These are phyloP conservation scores for Clepsis dumicolana DNA, from an alignment of 2,888 invertebrate genomes.

Conservation along the genomic window DNA sequence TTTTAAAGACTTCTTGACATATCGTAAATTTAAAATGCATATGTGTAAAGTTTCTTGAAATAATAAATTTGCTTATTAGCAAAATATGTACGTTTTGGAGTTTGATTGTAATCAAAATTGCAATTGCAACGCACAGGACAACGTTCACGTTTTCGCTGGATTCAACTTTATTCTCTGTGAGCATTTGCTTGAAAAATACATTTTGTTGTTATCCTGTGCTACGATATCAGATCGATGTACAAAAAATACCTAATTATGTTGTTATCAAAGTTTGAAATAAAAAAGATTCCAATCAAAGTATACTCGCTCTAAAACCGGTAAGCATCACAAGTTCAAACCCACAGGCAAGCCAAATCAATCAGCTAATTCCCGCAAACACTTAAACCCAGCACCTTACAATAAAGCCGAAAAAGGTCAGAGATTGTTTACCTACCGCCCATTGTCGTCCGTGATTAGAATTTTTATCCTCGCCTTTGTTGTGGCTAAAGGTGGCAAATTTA, in stretches of 20 bases:
- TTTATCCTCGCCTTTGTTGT: slow-evolving; percentile 38
- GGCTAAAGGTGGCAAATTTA: slow-evolving; percentile 41
- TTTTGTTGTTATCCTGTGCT: too few relatives aligned
- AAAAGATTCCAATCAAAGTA: background rate
- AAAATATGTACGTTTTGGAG: slow-evolving; percentile 49
- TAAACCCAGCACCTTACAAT: slow-evolving; percentile 18
- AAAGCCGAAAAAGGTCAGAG: slow-evolving; percentile 39
- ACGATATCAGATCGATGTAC: too few relatives aligned
- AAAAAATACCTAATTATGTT: too few relatives aligned
- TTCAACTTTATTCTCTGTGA: too few relatives aligned
- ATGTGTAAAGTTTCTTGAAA: slow-evolving; percentile 76
- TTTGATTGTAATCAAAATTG: slow-evolving; percentile 16
- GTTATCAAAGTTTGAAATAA: background rate
- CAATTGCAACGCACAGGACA: background rate
- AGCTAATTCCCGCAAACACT: slow-evolving; percentile 19
- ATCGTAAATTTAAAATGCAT: slow-evolving; percentile 77
- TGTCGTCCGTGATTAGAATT: slow-evolving; percentile 41
- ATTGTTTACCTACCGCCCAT: slow-evolving; percentile 39
- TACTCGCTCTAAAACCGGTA: background rate
- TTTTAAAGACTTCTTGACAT: slow-evolving; percentile 83
- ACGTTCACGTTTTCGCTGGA: too few relatives aligned
- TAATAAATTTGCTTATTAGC: slow-evolving; percentile 82
- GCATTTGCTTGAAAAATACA: too few relatives aligned
- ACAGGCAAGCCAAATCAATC: slow-evolving; percentile 19
- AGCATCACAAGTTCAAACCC: background rate